Evolutionary conservation across 1,140 invertebrate genomes (phyloP).

Genomic region (Popillia japonica): DNA sequence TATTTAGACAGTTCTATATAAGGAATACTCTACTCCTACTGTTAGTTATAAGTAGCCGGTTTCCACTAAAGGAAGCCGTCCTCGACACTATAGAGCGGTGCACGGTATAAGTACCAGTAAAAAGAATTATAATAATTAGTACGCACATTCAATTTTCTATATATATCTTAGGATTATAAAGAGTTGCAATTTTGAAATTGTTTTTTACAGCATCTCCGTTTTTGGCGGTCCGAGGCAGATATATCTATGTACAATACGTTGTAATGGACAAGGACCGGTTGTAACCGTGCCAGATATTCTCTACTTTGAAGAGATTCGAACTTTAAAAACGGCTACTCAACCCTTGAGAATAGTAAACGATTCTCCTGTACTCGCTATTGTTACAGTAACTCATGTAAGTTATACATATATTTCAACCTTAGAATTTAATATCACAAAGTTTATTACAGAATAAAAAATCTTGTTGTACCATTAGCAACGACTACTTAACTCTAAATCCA

Average conservation of each 20-base stretch:
- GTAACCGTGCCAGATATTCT: constrained; percentile 57
- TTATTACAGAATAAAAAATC: constrained; percentile 4
- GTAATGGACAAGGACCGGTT: constrained; percentile 61
- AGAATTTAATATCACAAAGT: background rate
- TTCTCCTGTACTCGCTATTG: constrained; percentile 61
- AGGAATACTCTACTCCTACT: no score
- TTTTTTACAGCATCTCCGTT: constrained; percentile 46
- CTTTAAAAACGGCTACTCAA: constrained; percentile 54
- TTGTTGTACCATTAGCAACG: constrained; percentile 40
- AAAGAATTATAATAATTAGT: no score
- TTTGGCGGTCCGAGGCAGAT: constrained; percentile 41
- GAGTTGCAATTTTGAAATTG: no score
- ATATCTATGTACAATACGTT: constrained; percentile 55
- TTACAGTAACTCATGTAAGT: constrained; percentile 54
- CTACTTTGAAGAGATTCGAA: constrained; percentile 57
- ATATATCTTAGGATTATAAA: no score
- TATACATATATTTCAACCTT: background rate
- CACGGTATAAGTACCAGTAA: no score
- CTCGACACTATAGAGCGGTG: no score
- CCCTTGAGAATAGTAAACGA: constrained; percentile 59
- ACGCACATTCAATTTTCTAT: no score
- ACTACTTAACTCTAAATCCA: constrained; percentile 47
- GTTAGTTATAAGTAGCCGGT: no score
- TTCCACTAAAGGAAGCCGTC: no score
- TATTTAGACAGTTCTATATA: no score